Evolutionary conservation across 2,888 invertebrate species (phyloP).

Genomic region (Drymonia ruficornis): DNA sequence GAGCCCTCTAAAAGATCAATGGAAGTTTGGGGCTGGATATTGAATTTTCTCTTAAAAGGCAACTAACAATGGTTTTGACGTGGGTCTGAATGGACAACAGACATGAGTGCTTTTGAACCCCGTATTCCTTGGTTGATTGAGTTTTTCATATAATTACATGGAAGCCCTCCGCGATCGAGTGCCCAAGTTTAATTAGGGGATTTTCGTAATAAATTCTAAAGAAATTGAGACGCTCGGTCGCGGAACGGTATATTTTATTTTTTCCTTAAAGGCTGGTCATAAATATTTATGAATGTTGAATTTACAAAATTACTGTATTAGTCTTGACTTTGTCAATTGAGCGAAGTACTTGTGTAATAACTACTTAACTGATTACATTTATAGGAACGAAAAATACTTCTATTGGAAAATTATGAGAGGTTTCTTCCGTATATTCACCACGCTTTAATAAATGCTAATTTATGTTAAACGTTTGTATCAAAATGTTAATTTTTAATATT

Average conservation of each 20-base stretch:
- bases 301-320: slow-evolving; percentile 19
- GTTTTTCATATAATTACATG: slow-evolving; percentile 49
- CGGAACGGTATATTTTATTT: slow-evolving; percentile 26
- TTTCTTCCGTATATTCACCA: too few species aligned
- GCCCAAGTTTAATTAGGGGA: slow-evolving; percentile 51
- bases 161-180: slow-evolving; percentile 22
- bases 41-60: slow-evolving; percentile 60
- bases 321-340: not conserved
- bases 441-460: too few species aligned
- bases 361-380: not conserved
- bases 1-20: slow-evolving; percentile 52
- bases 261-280: slow-evolving; percentile 13
- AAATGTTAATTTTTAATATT: slow-evolving; percentile 18
- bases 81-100: slow-evolving; percentile 46
- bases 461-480: not conserved
- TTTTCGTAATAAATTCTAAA: slow-evolving; percentile 41
- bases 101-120: slow-evolving; percentile 32
- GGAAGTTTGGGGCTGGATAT: slow-evolving; percentile 55
- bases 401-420: not conserved
- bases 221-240: slow-evolving; percentile 16
- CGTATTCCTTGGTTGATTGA: slow-evolving; percentile 41
- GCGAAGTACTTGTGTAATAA: too few species aligned
- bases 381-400: not conserved
- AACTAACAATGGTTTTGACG: slow-evolving; percentile 63
- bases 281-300: slow-evolving; percentile 3